Evolutionary conservation across 2,888 invertebrate genomes (phyloP).

Genomic region (Argyresthia albistria): DNA sequence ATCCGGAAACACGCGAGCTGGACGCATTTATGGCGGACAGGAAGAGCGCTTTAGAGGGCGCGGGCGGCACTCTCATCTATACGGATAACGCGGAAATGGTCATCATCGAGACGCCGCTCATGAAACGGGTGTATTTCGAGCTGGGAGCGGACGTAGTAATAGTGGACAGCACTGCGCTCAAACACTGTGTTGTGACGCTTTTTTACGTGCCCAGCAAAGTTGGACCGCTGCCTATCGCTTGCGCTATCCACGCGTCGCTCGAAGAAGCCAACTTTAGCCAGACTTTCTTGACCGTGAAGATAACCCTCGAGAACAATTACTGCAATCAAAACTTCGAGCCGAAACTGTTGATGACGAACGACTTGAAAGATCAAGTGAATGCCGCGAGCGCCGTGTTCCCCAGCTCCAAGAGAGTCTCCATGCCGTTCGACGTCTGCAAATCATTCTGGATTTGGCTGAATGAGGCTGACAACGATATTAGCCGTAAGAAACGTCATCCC

Average conservation of each 20-base stretch:
- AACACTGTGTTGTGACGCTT: slow-evolving; percentile 17
- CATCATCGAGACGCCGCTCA: slow-evolving; percentile 23
- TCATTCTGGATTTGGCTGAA: slow-evolving; percentile 17
- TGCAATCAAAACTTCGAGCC: slow-evolving; percentile 19
- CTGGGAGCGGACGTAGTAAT: slow-evolving; percentile 18
- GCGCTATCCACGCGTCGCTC: slow-evolving; percentile 18
- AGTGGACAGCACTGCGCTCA: slow-evolving; percentile 17
- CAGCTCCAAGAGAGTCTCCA: slow-evolving; percentile 11
- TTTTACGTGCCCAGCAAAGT: slow-evolving; percentile 20
- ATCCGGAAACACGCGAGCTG: slow-evolving; percentile 5
- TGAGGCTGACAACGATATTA: slow-evolving; percentile 11
- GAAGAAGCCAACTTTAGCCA: slow-evolving; percentile 16
- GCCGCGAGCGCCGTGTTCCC: slow-evolving; percentile 18
- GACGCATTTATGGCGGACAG: slow-evolving; percentile 7
- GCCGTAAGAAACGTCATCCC: slow-evolving; percentile 11
- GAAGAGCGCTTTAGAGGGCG: slow-evolving; percentile 8
- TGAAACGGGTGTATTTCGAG: slow-evolving; percentile 20
- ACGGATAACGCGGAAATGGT: slow-evolving; percentile 12
- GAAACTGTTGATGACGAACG: slow-evolving; percentile 16
- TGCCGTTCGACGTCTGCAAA: slow-evolving; percentile 14
- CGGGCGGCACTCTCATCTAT: slow-evolving; percentile 13
- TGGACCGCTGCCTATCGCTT: slow-evolving; percentile 26
- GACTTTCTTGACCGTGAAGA: slow-evolving; percentile 19
- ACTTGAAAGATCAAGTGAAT: slow-evolving; percentile 12
- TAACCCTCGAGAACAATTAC: slow-evolving; percentile 15